Evolutionary conservation across 2,888 invertebrate genomes (phyloP).

Genomic region (Pteria penguin): DNA sequence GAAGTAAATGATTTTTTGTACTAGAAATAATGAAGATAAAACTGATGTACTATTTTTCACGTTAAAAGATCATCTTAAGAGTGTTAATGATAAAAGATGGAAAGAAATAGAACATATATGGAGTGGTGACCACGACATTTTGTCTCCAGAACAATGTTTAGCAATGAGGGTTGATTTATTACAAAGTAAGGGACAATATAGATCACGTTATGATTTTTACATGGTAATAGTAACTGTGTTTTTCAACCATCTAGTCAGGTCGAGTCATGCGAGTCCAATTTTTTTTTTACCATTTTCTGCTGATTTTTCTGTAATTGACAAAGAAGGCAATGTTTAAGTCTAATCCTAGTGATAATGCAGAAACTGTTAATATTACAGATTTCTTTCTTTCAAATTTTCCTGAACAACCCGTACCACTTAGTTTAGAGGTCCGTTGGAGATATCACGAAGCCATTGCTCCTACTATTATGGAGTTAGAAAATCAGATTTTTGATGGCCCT

Average conservation of each 20-base stretch:
- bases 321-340: neutral
- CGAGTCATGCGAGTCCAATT: neutral
- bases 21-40: neutral
- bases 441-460: neutral
- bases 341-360: neutral
- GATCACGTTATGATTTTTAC: slow-evolving; percentile 6
- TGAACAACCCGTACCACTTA: neutral
- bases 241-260: slow-evolving; percentile 9
- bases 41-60: slow-evolving; percentile 2
- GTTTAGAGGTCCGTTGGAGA: neutral
- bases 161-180: slow-evolving; percentile 3
- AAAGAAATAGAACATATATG: slow-evolving; percentile 6
- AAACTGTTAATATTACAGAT: neutral
- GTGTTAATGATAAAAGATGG: neutral
- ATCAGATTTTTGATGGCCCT: neutral
- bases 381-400: neutral
- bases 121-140: neutral
- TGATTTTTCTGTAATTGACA: neutral
- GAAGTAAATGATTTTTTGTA: neutral
- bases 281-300: neutral
- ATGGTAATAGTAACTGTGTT: neutral
- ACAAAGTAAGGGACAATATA: slow-evolving; percentile 23
- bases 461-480: neutral
- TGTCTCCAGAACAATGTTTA: slow-evolving; percentile 10
- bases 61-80: neutral